These are phyloP conservation scores for Phalanger gymnotis DNA, from an alignment of 2,797 vertebrate species.

Conservation along the genomic window DNA sequence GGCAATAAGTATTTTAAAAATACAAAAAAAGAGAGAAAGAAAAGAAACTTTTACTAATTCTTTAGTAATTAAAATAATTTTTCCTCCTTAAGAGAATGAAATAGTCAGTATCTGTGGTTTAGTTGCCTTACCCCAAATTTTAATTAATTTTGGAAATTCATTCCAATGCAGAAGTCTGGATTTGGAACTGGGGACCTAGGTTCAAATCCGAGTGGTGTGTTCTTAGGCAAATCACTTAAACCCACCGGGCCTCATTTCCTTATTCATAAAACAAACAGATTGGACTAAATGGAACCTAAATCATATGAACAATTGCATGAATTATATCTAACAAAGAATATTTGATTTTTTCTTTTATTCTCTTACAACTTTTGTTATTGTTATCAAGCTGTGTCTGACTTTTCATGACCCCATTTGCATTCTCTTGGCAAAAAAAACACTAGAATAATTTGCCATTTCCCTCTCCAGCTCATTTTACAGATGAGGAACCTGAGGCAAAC, in stretches of 20 bases:
- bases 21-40: no score
- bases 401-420: no score
- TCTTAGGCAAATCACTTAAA: not conserved
- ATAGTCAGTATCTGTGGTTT: not conserved
- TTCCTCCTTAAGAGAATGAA: not conserved
- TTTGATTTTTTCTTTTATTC: not conserved
- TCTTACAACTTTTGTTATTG: not conserved
- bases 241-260: not conserved
- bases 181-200: not conserved
- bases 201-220: not conserved
- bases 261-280: not conserved
- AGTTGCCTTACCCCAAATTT: not conserved
- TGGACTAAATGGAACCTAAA: not conserved
- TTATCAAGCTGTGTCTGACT: no score
- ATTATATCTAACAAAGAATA: not conserved
- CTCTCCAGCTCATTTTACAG: no score
- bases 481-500: no score
- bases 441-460: no score
- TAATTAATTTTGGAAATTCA: not conserved
- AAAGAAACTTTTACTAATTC: conserved; percentile 34
- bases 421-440: no score
- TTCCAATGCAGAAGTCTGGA: not conserved
- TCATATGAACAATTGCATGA: not conserved
- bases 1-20: conserved; percentile 36
- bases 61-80: not conserved